These are phyloP conservation scores for Hemiscyllium ocellatum DNA, from an alignment of 2,113 vertebrate species.

Conservation along the genomic window DNA sequence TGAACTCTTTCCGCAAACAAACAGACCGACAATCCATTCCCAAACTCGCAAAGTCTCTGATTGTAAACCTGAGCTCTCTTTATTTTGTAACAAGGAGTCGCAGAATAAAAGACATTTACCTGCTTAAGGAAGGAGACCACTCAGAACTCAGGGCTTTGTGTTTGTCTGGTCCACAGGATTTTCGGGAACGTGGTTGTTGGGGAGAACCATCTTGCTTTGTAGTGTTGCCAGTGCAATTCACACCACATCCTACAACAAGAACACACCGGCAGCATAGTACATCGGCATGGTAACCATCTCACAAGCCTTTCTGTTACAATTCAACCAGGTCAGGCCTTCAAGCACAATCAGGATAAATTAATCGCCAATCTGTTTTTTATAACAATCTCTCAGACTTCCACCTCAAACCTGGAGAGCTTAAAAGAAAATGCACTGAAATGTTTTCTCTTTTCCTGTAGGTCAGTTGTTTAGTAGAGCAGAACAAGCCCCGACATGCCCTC, in stretches of 20 bases:
- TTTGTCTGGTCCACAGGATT: not conserved
- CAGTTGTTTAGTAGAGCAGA: not conserved
- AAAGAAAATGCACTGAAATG: not conserved
- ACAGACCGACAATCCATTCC: not conserved
- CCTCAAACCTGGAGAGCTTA: not conserved
- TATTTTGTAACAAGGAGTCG: not conserved
- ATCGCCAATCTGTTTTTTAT: not conserved
- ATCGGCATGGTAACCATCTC: not conserved
- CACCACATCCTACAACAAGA: conserved; percentile 20
- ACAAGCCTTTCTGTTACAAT: not conserved
- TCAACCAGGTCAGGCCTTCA: not conserved
- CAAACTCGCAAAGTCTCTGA: not conserved
- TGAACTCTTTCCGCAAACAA: not conserved
- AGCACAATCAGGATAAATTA: not conserved
- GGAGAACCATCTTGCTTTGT: too few species aligned
- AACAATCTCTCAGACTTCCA: not conserved
- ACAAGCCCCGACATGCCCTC: not conserved
- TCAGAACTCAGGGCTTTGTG: too few species aligned
- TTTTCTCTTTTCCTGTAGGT: not conserved
- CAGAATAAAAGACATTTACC: not conserved
- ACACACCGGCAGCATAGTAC: not conserved
- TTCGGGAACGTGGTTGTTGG: not conserved
- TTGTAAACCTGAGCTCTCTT: not conserved
- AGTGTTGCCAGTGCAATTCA: not conserved
- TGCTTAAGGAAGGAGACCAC: not conserved